Base-by-base conservation (phyloP, 1,140 invertebrate species). In the Carposina sasakii region DNA sequence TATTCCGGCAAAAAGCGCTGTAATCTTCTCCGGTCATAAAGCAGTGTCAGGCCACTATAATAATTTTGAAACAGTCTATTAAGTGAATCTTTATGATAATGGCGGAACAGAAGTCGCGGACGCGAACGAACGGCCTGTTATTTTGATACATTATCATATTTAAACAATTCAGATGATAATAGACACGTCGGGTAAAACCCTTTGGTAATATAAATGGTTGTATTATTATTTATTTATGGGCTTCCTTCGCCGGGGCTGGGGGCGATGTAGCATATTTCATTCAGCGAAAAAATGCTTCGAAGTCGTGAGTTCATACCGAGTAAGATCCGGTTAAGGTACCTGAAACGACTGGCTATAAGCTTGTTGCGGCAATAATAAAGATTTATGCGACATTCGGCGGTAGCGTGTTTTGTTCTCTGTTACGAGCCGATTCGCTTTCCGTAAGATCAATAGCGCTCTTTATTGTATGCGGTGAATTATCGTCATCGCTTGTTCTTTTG, bases 141-240 rank as follows among this genome's bases (percentile, higher is more conserved):
- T 78, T 83, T 81, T 83, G 77, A 81, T 79, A 66, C 74, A 83
- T 83, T 83, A 81, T 79, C 79, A 83, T 83, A 83, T 83, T 83
- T 76, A 81, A 83, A 81, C 79, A 81, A 83, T 83, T 79, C 75
- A 63, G 69, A 83, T 83, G 79, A 77, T 83, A 83, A 83, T 83
- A 83, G 79, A 81, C 74, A 76, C 76, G 77, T 83, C 79, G 76
- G 69, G 66, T 60, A 63, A 78, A 83, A 81, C 79, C 77, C 79
- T 83, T 83, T 81, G 67, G 79, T 78, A 81, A 78, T 81, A 81
- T 83, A 81, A 83, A 83, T 81, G 77, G 76, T 76, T 72, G 65
- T 74, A 81, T 84, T 84, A 84, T 81, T 84, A 81, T 84, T 84
- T 81, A 84, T 84, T 84, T 84, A 84, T 81, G 81, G 67, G 65